Evolutionary conservation across 2,797 vertebrate genomes (phyloP), one percentile per base, ranked within the genome.

Genomic region (Bradypodion ventrale): DNA sequence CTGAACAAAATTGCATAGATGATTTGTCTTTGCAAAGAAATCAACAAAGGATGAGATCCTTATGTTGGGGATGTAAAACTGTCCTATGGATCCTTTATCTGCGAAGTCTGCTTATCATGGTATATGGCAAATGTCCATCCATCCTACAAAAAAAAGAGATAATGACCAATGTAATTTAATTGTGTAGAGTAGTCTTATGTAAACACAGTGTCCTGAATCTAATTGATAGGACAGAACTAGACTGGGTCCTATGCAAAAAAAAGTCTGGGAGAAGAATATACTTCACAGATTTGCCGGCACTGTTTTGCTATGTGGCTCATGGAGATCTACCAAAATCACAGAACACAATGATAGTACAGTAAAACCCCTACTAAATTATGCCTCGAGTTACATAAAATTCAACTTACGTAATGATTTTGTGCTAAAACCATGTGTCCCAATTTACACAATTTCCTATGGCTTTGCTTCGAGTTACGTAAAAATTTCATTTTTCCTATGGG

Each of bases 61-160:
- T 46, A 27, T 4, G 32, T 0, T 1, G 0, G 37, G 37, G 46
- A 75, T 6, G 42, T 44, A 59, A 72, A 19, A 9, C 42, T 1
- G 1, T 1, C 1, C 46, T 42, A 15, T 21, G 80, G 49, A 32
- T 85, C 32, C 76, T 59, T 87, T 88, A 93, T 32, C 94, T 93
- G 84, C 87, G 89, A 1, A 94, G 79, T 69, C 88, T 92, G 49
- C 83, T 65, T 60, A 95, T 68, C 94, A 94, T 83, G 82, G 85
- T 0, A 72, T 94, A 95, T 1, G 94, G 92, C 9, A 92, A 78
- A 1, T 7, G 0, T 29, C 15, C 68, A 15, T 83, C 89, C 2
- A 42, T 56, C 87, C 63, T 82, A 1, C 62, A 68, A 25, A 49
- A 1, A 92, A 94, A 77, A 6, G 0, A 35, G 25, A 66, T 82